Evolutionary conservation across 2,113 vertebrate genomes (phyloP), one percentile per base, ranked within the genome.

Genomic region (Ranitomeya imitator): DNA sequence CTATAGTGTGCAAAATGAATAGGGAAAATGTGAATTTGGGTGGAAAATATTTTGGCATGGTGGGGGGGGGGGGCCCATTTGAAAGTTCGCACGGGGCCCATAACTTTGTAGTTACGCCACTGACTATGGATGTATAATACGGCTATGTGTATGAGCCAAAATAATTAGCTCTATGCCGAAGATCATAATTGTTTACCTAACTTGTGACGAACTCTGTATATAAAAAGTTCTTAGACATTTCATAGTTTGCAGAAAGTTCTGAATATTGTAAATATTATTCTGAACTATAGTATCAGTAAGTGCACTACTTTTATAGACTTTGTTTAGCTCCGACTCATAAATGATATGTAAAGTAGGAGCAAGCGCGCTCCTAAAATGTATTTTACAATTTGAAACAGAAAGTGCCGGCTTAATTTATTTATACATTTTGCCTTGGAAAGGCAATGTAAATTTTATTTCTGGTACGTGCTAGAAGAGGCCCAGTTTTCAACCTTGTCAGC

Each of bases 311-410:
- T 76, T 19, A 26, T 52, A 37, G 71, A 45, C 71, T 74, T 74
- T 54, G 76, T n/a, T 52, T 54, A 78, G 45, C 18, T 54, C 12
- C 23, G 21, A n/a, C 52, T 79, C 21, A 5, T 52, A 79, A 79
- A 13, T 79, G 52, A 79, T 76, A 76, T 76, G 79, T 26, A 60
- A 80, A 59, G 31, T 81, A 19, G 37, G 6, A 81, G 13, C 16
- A 81, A 80, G 19, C 57, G 4, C 55, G 6, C 59, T 18, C 79
- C 26, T 19, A 61, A 81, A 81, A 63, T 26, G 18, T 37, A 37
- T 19, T 81, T 81, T 81, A 81, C 79, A 60, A 45, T 81, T 61
- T 61, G 57, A 31, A 81, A 61, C 23, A 45, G 59, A 81, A 81
- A 61, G 79, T 82, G 57, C 59, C 45, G 15, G 57, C 16, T 45